Percentiles rank a stretch among this genome's conserved stretches.
phyloP scores from a whole-genome alignment of 2,888 invertebrate species.

The Conistra vaccinii region DNA sequence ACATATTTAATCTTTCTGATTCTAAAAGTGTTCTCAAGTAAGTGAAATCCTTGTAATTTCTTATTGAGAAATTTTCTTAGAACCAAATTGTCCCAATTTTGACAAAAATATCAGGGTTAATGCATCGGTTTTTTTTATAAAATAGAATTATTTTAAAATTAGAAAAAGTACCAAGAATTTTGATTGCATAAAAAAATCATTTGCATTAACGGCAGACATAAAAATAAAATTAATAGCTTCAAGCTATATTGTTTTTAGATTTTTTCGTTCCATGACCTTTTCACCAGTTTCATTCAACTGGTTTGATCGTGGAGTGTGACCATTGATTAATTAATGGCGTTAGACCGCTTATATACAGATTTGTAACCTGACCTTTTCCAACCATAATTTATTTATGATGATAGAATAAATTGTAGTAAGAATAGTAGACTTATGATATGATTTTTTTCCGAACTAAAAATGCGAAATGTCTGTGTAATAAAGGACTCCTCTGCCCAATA shows the following conservation, averaged over 20 bases:
- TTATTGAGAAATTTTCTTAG: neutral
- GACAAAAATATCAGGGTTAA: no score
- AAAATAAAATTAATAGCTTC: neutral
- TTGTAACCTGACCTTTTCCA: constrained; percentile 23
- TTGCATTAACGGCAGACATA: neutral
- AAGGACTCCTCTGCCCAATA: no score
- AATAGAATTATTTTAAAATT: neutral
- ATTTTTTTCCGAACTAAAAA: neutral
- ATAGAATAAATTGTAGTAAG: neutral
- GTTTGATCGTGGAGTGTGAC: constrained; percentile 33
- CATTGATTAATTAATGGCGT: neutral
- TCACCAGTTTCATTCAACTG: constrained; percentile 8
- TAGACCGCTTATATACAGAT: neutral
- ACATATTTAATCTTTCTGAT: no score
- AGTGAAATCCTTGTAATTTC: neutral
- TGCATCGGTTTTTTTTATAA: no score
- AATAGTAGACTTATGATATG: no score
- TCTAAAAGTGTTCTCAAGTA: no score
- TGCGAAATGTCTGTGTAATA: no score
- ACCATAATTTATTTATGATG: constrained; percentile 8
- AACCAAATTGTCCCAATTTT: neutral
- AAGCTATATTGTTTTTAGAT: constrained; percentile 4
- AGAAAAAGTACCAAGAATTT: neutral
- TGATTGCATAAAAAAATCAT: neutral
- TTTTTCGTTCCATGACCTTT: constrained; percentile 30